phyloP scores from a whole-genome alignment of 2,888 invertebrate genomes.

The Brachycybe producta region DNA sequence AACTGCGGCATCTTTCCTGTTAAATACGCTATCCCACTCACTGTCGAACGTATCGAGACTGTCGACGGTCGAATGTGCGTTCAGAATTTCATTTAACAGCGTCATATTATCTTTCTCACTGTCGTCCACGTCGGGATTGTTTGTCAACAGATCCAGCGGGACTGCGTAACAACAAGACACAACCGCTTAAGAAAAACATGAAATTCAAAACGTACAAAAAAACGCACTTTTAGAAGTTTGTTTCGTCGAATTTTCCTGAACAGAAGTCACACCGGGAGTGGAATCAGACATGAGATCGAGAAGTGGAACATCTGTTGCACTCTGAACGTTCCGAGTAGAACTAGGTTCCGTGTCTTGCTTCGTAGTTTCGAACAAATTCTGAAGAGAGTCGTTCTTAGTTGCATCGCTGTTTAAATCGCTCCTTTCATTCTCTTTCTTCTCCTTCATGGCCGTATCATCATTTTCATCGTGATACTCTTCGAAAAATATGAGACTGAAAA shows the following conservation, averaged over 20 bases:
- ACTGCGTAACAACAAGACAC: conserved; percentile 11
- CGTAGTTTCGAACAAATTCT: conserved; percentile 12
- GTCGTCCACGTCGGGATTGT: conserved; percentile 30
- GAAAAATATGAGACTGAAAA: conserved; percentile 24
- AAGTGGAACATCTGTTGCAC: neutral
- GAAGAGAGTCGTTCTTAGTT: conserved; percentile 12
- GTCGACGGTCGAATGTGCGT: conserved; percentile 26
- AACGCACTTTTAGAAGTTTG: neutral
- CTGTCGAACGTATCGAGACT: neutral
- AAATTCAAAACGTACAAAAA: neutral
- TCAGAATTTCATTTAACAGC: conserved; percentile 37
- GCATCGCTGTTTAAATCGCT: neutral
- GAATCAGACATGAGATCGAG: conserved; percentile 1
- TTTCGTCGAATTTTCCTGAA: neutral
- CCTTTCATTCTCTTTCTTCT: conserved; percentile 5
- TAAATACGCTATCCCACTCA: conserved; percentile 10
- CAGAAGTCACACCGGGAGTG: neutral
- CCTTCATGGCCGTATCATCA: neutral
- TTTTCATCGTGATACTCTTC: conserved; percentile 25
- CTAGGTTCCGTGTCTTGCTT: neutral
- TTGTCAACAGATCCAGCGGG: conserved; percentile 32
- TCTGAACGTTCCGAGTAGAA: neutral
- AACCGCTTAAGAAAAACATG: neutral
- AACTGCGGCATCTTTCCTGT: neutral
- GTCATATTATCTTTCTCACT: conserved; percentile 36